Percentiles rank a stretch among this genome's conserved stretches.
Conservation (phyloP, 2,888 invertebrate species). For the Thereva nobilitata region DNA sequence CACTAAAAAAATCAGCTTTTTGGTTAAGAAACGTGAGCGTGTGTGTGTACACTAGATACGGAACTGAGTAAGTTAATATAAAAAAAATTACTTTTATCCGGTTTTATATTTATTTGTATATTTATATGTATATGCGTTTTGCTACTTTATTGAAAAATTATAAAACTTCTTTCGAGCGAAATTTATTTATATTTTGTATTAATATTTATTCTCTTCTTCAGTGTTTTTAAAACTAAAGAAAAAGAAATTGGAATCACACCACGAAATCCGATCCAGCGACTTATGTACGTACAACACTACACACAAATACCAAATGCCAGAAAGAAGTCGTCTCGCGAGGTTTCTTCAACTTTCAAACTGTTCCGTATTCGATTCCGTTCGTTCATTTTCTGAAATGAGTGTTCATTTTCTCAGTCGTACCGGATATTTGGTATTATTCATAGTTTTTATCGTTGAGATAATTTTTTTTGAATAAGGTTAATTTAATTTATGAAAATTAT, state of each 20-base stretch:
- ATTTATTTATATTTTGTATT: too few species aligned
- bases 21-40: constrained; percentile 28
- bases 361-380: constrained; percentile 15
- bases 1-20: constrained; percentile 23
- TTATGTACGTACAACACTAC: constrained; percentile 31
- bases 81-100: constrained; percentile 1
- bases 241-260: constrained; percentile 38
- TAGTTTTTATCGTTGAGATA: neutral
- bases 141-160: too few species aligned
- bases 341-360: constrained; percentile 1
- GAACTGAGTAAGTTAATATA: constrained; percentile 17
- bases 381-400: too few species aligned
- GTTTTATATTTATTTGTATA: too few species aligned
- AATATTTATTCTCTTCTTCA: constrained; percentile 24
- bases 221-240: constrained; percentile 36
- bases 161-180: too few species aligned
- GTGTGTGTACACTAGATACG: constrained; percentile 19
- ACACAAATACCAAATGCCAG: constrained; percentile 38
- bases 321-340: constrained; percentile 27
- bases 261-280: constrained; percentile 39
- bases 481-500: too few species aligned
- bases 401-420: constrained; percentile 1
- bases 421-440: neutral
- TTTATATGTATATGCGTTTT: too few species aligned
- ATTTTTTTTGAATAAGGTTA: neutral